Base-by-base conservation (phyloP, 2,797 vertebrate genomes). In the Chaenodraco wilsoni region DNA sequence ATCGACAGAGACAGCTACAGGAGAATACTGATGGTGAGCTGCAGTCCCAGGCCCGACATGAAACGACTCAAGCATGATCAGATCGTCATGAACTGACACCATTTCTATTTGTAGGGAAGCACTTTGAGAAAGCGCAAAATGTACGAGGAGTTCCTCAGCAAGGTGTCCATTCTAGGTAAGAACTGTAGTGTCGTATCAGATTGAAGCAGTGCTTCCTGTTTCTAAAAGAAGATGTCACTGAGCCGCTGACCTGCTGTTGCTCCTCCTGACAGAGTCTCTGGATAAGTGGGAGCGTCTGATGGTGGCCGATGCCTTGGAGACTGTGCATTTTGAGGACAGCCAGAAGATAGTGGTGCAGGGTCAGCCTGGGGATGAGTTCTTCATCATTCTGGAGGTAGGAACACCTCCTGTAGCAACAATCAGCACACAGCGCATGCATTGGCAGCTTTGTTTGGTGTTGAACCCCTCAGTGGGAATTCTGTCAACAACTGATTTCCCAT, bases 251-350 rank as follows among this genome's bases (percentile, higher is more conserved):
- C 17, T 2, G 12, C 16, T 49, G 52, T 72, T 61, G 19, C 23
- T 49, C 54, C 37, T 46, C 54, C 37, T 46, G 16, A 69, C 85
- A 98, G 97, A 98, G 86, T 98, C 97, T 74, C 92, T 98, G 89
- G 97, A 97, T 89, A 96, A 97, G 79, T 97, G 96, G 97, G 97
- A 97, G 65, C 96, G 97, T 52, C 94, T 98, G 82, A 98, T 96
- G 0, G 97, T 98, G 74, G 97, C 97, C 1, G 96, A 98, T 49
- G 95, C 97, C 0, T 61, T 97, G 91, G 96, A 97, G 72, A 96
- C 96, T 0, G 97, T 97, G 16, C 96, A 96, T 62, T 98, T 98
- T 92, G 95, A 96, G 75, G 97, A 98, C 65, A 93, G 96, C 5
- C 95, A 97, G 86, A 97, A 97, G 87, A 98, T 98, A 17, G 97